Evolutionary conservation across 2,113 vertebrate genomes (phyloP), one percentile per base, ranked within the genome.

Genomic region (Scomber colias): DNA sequence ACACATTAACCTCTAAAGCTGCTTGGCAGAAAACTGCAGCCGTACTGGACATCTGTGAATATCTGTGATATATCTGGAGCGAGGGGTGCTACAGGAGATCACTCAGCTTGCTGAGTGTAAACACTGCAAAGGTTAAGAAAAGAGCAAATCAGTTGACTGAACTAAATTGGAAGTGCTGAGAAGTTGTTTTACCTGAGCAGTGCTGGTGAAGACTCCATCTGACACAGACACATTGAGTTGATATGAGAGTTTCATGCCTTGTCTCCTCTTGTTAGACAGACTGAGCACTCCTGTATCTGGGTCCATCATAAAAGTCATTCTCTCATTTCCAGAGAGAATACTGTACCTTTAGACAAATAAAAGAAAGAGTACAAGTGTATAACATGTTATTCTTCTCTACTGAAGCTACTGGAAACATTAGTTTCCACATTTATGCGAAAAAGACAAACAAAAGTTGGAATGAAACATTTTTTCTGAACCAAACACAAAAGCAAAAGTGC

Each of bases 151-250:
- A 56, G 55, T 50, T 65, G 72, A 74, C 75, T 78, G 75, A 77
- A 72, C 46, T 71, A 74, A 72, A 82, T 51, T 31, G 35, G 19
- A 60, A 65, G 24, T 12, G 54, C 16, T 10, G 31, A 61, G 35
- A 46, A 35, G 56, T 44, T 45, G 70, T 50, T 73, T 90, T 77
- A 94, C 93, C 93, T 99, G 97, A 17, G 97, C 97, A 0, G 95
- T 97, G 93, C 95, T 98, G 71, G 97, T 98, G 91, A 99, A 99
- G 77, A 99, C 94, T 19, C 98, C 97, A 0, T 99, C 98, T 0
- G 98, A 98, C 90, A 98, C 98, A 0, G 98, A 99, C 82, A 99
- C 97, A 0, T 98, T 99, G 67, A 99, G 93, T 46, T 95, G 96
- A 85, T 98, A 97, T 45, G 95, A 92, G 54, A 95, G 93, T 81